Evolutionary conservation across 2,888 invertebrate genomes (phyloP), one percentile per base, ranked within the genome.

Genomic region (Dasysyrphus tricinctus): DNA sequence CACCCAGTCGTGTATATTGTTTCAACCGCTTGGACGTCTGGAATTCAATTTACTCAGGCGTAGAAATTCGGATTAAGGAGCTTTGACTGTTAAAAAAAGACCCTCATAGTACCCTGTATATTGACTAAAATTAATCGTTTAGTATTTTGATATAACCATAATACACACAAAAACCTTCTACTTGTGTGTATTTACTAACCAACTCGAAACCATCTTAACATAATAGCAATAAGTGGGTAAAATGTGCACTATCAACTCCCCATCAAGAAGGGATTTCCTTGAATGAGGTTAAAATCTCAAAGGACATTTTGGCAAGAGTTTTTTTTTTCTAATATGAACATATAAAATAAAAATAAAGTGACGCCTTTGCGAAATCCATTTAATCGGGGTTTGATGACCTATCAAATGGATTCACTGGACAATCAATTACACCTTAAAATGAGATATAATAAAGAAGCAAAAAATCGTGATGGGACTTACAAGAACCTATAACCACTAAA

Each of bases 321-420:
- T 24, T 24, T 24, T 24, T 6, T 39, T 54, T n/a, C 39, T 39
- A 54, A 24, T 39, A 54, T 19, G 19, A 44, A 61, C 3, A 44
- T 42, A 54, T 6, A 19, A 16, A 47, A 32, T 16, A 47, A 44
- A 65, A 16, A 19, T 12, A 5, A 51, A 37, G 12, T 44, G n/a
- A 39, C 16, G 3, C 51, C 24, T 24, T 51, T n/a, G n/a, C 39
- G 54, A 54, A 54, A 54, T 42, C 51, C 54, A 24, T 54, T 69
- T 69, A 69, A 54, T 49, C 24, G 39, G 7, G 51, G n/a, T 39
- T 69, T 69, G 54, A 69, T 54, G 51, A 69, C 69, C 54, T 39
- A 39, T 69, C 39, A 69, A 69, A 54, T 69, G 54, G 54, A 51
- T 54, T 54, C 39, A 42, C 9, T 29, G 39, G 24, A 29, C 54